Evolutionary conservation across 2,888 invertebrate genomes (phyloP).

Genomic region (Lithophane socia): DNA sequence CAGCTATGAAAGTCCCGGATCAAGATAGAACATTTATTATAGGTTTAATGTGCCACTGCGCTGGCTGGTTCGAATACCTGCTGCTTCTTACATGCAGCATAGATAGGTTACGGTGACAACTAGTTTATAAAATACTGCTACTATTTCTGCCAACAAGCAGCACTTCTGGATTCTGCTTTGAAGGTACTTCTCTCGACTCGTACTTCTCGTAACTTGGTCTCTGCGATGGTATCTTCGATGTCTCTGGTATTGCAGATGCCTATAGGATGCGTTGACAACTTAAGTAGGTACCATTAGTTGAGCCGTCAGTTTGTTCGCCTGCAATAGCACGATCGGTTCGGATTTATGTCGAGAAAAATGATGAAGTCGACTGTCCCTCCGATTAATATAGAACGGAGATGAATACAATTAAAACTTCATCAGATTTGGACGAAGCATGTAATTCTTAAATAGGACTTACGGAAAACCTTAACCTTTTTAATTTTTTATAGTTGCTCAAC

Average conservation of each 20-base stretch:
- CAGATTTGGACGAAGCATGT: neutral
- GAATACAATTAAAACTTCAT: neutral
- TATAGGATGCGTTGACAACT: too few relatives aligned
- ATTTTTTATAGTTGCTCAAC: neutral
- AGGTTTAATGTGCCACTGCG: conserved; percentile 41
- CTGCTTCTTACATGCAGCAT: neutral
- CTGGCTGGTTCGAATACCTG: conserved; percentile 18
- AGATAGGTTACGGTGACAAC: neutral
- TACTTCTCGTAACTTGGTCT: too few relatives aligned
- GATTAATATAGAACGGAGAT: too few relatives aligned
- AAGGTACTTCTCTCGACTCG: too few relatives aligned
- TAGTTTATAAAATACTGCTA: neutral
- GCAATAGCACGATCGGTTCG: too few relatives aligned
- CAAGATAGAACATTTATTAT: conserved; percentile 55
- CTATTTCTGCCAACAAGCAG: neutral
- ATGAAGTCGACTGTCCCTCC: neutral
- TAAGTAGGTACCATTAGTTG: too few relatives aligned
- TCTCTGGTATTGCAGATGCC: neutral
- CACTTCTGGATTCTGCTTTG: neutral
- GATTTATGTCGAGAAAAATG: neutral
- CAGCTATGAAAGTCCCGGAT: conserved; percentile 40
- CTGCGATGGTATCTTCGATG: neutral
- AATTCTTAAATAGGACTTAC: neutral
- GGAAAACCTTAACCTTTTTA: too few relatives aligned
- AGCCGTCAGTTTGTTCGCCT: too few relatives aligned